Conservation (phyloP, 2,113 vertebrate genomes). For the Gymnarchus niloticus region DNA sequence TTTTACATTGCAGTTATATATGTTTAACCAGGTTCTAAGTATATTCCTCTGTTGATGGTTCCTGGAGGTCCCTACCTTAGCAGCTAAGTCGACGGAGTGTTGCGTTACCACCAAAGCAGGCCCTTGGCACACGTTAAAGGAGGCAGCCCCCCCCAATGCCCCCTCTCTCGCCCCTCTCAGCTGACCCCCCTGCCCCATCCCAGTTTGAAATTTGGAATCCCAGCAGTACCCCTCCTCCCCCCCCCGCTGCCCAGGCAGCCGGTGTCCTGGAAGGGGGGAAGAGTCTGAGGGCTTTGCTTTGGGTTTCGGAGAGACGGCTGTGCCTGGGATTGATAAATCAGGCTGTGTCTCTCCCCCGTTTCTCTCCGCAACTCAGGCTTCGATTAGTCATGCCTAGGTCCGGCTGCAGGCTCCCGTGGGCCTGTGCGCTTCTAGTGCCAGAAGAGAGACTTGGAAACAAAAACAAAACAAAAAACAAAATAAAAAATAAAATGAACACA, state of each 20-base stretch:
- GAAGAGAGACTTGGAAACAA: conserved; percentile 64
- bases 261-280: conserved; percentile 60
- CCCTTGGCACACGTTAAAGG: conserved; percentile 43
- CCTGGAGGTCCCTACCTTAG: too few species aligned
- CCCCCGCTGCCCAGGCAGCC: conserved; percentile 60
- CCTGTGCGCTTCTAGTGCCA: conserved; percentile 62
- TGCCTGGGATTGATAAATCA: conserved; percentile 57
- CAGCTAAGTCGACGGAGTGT: not conserved
- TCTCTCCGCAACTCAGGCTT: conserved; percentile 56
- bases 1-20: too few species aligned
- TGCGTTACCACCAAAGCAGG: conserved; percentile 40
- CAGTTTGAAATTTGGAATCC: conserved; percentile 57
- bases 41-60: not conserved
- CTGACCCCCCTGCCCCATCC: conserved; percentile 49
- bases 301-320: conserved; percentile 49
- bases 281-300: conserved; percentile 55
- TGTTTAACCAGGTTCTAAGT: not conserved
- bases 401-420: conserved; percentile 63
- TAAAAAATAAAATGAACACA: conserved; percentile 59
- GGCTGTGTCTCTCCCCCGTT: conserved; percentile 52
- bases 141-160: conserved; percentile 44
- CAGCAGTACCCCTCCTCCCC: conserved; percentile 49
- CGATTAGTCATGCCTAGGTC: conserved; percentile 65
- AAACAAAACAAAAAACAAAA: conserved; percentile 40
- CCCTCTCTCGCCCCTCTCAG: conserved; percentile 51